These are phyloP conservation scores for Liolophura sinensis DNA, from an alignment of 1,140 invertebrate species.

Conservation along the genomic window DNA sequence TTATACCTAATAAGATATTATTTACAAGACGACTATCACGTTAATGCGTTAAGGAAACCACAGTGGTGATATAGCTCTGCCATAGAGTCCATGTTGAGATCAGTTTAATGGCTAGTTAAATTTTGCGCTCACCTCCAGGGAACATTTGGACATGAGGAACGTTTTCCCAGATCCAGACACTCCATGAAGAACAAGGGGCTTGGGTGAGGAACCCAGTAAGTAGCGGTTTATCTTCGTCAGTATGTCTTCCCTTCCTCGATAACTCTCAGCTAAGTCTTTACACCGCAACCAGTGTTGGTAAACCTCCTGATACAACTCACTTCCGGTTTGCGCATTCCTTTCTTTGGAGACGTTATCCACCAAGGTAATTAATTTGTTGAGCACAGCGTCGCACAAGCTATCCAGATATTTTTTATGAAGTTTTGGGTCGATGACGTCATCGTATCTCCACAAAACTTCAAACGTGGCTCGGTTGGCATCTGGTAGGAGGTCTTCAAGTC, in stretches of 20 bases:
- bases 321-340: slow-evolving; percentile 6
- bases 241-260: slow-evolving; percentile 85
- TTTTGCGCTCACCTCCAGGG: slow-evolving; percentile 67
- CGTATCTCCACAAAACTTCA: slow-evolving; percentile 50
- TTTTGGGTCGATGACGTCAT: slow-evolving; percentile 46
- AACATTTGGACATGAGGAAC: slow-evolving; percentile 42
- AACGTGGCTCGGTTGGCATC: slow-evolving; percentile 33
- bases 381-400: slow-evolving; percentile 20
- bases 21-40: too few species aligned
- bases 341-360: not conserved
- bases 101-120: too few species aligned
- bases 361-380: not conserved
- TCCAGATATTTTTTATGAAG: slow-evolving; percentile 48
- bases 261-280: slow-evolving; percentile 54
- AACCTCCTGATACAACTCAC: slow-evolving; percentile 29
- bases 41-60: too few species aligned
- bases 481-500: slow-evolving; percentile 23
- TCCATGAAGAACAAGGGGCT: slow-evolving; percentile 58
- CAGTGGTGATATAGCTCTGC: too few species aligned
- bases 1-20: too few species aligned
- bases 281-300: slow-evolving; percentile 36
- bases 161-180: slow-evolving; percentile 48
- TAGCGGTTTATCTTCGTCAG: slow-evolving; percentile 79
- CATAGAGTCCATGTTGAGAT: too few species aligned
- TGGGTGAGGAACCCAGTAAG: slow-evolving; percentile 76